Base-by-base conservation (phyloP, 1,140 invertebrate species). In the Littorina saxatilis region DNA sequence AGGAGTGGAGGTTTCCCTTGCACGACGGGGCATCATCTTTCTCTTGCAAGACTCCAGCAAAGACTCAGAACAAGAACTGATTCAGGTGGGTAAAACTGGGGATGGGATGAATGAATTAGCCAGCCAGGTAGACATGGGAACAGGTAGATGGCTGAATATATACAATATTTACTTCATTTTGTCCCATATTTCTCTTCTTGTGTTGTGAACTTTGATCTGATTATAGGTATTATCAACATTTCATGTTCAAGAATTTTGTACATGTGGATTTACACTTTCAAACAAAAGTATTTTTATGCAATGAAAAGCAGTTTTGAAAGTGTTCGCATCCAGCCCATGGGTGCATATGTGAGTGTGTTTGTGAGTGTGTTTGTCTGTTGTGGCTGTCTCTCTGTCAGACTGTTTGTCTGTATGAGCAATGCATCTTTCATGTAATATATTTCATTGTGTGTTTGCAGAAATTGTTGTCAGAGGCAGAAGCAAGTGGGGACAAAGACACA, bases 1-100 rank as follows among this genome's bases (percentile, higher is more conserved):
- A 23, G 76, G 58, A 20, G 55, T 78, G 39, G 76, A 78, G 29
- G n/a, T 66, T 2, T 78, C 76, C 11, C 52, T 78, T 17, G 76
- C 76, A n/a, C 55, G 76, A 35, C 35, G 76, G 35, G 76, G 76
- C 17, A 39, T 78, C 27, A 55, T 78, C 37, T 40, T 13, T 23
- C 39, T 78, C 3, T 58, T 78, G n/a, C 76, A 78, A 20, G 35
- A 32, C 32, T 43, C 76, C 15, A 27, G 58, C 35, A 78, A 78
- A 78, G 76, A 78, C 39, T 32, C 61, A 5, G n/a, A n/a, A n/a
- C 70, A 32, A 43, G 76, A 78, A 3, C 58, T 78, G 20, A 27
- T 78, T 20, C 76, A 63, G 76, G 76, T 78, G 9, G 55, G 74
- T 20, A 17, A 40, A 15, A 40, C 17, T 1, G 35, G 11, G 27